Evolutionary conservation across 2,888 invertebrate species (phyloP).

Genomic region (Microctonus brassicae): DNA sequence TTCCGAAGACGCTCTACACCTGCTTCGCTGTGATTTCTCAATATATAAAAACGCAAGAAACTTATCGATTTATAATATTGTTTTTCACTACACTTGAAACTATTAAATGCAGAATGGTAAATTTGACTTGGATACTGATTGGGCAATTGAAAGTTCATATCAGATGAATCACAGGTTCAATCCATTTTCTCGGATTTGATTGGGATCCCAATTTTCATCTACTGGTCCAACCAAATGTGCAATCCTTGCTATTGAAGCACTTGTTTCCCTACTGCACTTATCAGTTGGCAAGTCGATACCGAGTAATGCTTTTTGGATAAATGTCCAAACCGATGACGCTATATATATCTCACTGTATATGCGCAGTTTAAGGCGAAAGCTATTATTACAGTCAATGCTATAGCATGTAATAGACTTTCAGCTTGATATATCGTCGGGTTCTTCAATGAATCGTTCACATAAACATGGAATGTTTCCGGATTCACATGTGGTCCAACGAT

Average conservation of each 20-base stretch:
- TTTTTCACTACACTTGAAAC: not conserved
- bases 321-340: slow-evolving; percentile 14
- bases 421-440: too few relatives aligned
- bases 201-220: not conserved
- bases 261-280: slow-evolving; percentile 6
- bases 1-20: too few relatives aligned
- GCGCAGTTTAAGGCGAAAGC: slow-evolving; percentile 21
- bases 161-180: not conserved
- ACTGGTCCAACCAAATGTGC: not conserved
- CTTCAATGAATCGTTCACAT: slow-evolving; percentile 31
- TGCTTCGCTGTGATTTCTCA: too few relatives aligned
- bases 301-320: slow-evolving; percentile 26
- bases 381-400: slow-evolving; percentile 10
- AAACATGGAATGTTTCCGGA: slow-evolving; percentile 16
- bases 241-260: not conserved
- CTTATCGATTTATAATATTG: not conserved
- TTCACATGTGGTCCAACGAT: not conserved
- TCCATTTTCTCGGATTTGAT: not conserved
- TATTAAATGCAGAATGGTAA: not conserved
- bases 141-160: not conserved
- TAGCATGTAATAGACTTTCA: slow-evolving; percentile 18
- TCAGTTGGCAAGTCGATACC: slow-evolving; percentile 6
- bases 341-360: slow-evolving; percentile 9
- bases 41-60: not conserved
- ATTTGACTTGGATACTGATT: not conserved